phyloP scores from a whole-genome alignment of 2,888 invertebrate genomes.

The Oscheius myriophilus region DNA sequence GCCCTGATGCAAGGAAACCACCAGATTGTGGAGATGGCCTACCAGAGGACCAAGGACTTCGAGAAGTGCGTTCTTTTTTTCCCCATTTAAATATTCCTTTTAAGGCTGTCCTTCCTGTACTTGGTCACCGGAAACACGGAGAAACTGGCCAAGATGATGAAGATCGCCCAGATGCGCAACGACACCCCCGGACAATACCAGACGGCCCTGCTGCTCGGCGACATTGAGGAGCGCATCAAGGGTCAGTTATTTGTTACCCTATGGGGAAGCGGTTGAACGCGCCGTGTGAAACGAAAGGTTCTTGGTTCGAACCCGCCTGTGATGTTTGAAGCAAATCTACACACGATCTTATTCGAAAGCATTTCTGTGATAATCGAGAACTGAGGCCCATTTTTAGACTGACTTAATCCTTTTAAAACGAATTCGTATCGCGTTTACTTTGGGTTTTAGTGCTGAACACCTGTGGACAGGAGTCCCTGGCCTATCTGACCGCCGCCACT shows the following conservation, averaged over 20 bases:
- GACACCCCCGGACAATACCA: slow-evolving; percentile 96
- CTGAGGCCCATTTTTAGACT: slow-evolving; percentile 12
- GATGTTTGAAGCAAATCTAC: slow-evolving; percentile 28
- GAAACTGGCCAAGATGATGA: slow-evolving; percentile 97
- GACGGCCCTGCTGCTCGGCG: slow-evolving; percentile 89
- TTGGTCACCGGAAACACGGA: slow-evolving; percentile 95
- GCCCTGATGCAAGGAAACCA: slow-evolving; percentile 83
- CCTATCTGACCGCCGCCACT: slow-evolving; percentile 92
- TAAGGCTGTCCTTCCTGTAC: slow-evolving; percentile 87
- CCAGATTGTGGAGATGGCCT: slow-evolving; percentile 94
- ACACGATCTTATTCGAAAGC: slow-evolving; percentile 33
- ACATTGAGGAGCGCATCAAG: slow-evolving; percentile 87
- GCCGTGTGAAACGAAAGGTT: background rate
- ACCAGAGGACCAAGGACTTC: slow-evolving; percentile 98
- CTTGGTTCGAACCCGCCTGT: slow-evolving; percentile 9
- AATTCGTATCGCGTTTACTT: background rate
- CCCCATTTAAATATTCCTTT: background rate
- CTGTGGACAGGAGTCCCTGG: slow-evolving; percentile 76
- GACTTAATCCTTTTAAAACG: background rate
- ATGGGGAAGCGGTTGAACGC: background rate
- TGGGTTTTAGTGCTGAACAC: slow-evolving; percentile 77
- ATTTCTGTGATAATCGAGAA: slow-evolving; percentile 30
- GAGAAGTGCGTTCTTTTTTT: slow-evolving; percentile 78
- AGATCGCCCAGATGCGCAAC: slow-evolving; percentile 97
- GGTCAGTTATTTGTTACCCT: slow-evolving; percentile 44